Base-by-base conservation (phyloP, 2,113 vertebrate genomes). In the Euleptes europaea region DNA sequence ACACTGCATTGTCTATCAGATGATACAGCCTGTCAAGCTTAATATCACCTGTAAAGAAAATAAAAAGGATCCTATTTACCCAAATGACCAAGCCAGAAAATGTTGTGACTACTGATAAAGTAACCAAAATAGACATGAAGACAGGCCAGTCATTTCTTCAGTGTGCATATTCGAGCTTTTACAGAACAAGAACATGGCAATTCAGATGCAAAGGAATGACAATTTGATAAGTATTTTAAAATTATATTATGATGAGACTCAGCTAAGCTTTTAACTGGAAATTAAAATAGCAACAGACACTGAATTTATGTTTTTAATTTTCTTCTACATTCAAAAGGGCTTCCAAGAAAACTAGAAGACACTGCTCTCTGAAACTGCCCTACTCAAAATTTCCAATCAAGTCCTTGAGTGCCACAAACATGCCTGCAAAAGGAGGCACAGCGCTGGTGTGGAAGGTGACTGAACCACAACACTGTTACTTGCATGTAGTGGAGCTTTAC, bases 161-260 rank as follows among this genome's bases (percentile, higher is more conserved):
- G 0, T 0, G 1, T 86, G 73, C 75, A 87, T 11, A 86, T 8
- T 47, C 13, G 47, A 2, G 47, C 47, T 49, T 49, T 35, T 84
- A 80, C 57, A 28, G 6, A 40, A 21, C 4, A 17, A 71, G 35
- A 57, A 84, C 0, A 0, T 0, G 0, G 38, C 15, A 21, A n/a
- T 63, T 38, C 54, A 89, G 13, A 78, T 6, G 14, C 1, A 0
- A 73, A 0, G 0, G 21, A 23, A 13, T 42, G 38, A 70, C 12
- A 42, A 40, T 70, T 78, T 73, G 42, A 78, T 9, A 40, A 19
- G 33, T 2, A 77, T 31, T 40, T 67, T 38, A 77, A 4, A 2
- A 42, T 42, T 60, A 3, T 14, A 21, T 72, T 31, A 51, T 33
- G 6, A 38, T 35, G 21, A 5, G 38, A 78, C 38, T 63, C 14